phyloP scores from a whole-genome alignment of 2,797 vertebrate genomes.

The Sebastes baramenuke region DNA sequence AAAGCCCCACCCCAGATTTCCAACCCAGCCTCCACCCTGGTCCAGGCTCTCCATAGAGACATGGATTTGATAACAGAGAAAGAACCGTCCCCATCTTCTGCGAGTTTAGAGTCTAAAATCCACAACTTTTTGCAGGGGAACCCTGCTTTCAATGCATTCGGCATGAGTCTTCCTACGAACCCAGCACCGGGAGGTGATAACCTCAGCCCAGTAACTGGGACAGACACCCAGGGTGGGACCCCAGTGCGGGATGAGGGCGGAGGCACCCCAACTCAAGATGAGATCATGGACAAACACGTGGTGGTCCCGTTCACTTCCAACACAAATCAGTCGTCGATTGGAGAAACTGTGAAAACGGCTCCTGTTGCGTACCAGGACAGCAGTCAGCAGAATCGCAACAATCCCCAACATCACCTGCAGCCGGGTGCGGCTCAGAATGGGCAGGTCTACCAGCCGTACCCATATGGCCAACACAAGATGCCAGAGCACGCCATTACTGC shows the following conservation, averaged over 20 bases:
- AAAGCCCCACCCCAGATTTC: constrained; percentile 19
- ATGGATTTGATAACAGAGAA: constrained; percentile 60
- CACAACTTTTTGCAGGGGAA: constrained; percentile 94
- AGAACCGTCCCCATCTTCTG: constrained; percentile 36
- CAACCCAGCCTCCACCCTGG: constrained; percentile 79
- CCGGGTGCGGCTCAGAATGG: constrained; percentile 64
- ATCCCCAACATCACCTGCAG: constrained; percentile 65
- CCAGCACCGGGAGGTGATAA: constrained; percentile 43
- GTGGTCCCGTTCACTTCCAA: constrained; percentile 67
- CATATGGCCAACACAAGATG: constrained; percentile 25
- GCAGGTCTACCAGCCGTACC: constrained; percentile 55
- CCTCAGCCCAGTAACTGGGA: constrained; percentile 72
- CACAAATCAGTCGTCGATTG: constrained; percentile 11
- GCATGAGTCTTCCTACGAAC: constrained; percentile 84
- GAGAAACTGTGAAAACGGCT: neutral
- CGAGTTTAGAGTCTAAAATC: constrained; percentile 94
- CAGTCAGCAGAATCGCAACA: constrained; percentile 36
- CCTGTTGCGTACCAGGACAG: constrained; percentile 70
- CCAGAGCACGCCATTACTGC: constrained; percentile 22
- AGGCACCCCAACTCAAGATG: constrained; percentile 96
- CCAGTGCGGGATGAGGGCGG: constrained; percentile 94
- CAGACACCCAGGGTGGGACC: constrained; percentile 92
- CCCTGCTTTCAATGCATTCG: constrained; percentile 88
- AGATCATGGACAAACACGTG: constrained; percentile 91
- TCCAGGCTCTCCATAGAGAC: constrained; percentile 71